Percentiles rank a stretch among this genome's conserved stretches.
Evolutionary conservation across 2,797 vertebrate genomes (phyloP).

Genomic region (Tragopan temminckii): DNA sequence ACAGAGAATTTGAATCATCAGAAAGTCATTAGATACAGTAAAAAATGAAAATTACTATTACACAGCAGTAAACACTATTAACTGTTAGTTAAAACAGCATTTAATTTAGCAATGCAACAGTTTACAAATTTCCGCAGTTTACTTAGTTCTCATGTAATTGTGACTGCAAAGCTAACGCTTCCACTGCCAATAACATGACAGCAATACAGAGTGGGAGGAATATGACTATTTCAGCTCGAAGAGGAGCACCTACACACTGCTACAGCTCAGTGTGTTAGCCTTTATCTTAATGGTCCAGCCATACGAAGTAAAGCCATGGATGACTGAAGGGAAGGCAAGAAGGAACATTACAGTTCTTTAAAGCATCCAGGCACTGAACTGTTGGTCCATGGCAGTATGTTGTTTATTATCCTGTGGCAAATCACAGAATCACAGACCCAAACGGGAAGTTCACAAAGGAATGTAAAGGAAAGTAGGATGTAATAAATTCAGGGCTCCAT

Average conservation of each 20-base stretch:
- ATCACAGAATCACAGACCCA: too few relatives aligned
- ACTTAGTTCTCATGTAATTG: slow-evolving; percentile 81
- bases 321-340: background rate
- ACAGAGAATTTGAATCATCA: slow-evolving; percentile 89
- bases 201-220: background rate
- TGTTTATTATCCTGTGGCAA: background rate
- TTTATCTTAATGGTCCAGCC: background rate
- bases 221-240: background rate
- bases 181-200: slow-evolving; percentile 51
- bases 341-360: background rate
- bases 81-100: slow-evolving; percentile 90
- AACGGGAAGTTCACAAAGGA: background rate
- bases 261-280: background rate
- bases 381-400: background rate
- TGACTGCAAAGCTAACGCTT: slow-evolving; percentile 75
- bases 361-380: background rate
- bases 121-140: slow-evolving; percentile 84
- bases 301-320: background rate
- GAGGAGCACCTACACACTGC: background rate
- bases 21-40: slow-evolving; percentile 90
- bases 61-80: slow-evolving; percentile 90
- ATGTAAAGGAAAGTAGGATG: background rate
- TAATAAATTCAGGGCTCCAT: background rate
- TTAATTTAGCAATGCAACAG: slow-evolving; percentile 86
- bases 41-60: slow-evolving; percentile 90